Evolutionary conservation across 92 coral and sea anemone species (phyloP), one percentile per base, ranked within the genome.

Genomic region (Parazoanthus swiftii): DNA sequence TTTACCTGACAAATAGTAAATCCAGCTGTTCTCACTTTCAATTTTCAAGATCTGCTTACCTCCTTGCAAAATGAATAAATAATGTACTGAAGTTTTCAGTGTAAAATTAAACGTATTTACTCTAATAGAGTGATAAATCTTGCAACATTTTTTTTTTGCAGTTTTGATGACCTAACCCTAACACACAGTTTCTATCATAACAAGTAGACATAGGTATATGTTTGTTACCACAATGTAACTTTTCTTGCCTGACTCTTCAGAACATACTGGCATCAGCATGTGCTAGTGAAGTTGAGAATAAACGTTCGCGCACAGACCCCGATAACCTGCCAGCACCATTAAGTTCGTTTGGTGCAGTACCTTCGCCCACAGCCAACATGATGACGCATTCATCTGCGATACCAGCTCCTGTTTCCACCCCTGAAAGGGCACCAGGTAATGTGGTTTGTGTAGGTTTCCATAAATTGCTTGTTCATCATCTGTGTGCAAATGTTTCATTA

Each of bases 201-300:
- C 42, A 46, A 46, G 51, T 6, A 46, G 11, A 46, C 51, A 6
- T 4, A 63, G 2, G 0, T 63, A 20, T 3, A 3, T 18, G 2
- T 63, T 63, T 20, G 23, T 58, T 42, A 43, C 50, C 66, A 54
- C 16, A 16, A 54, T 20, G 0, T 54, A 26, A 23, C 8, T 14
- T 56, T 86, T 51, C 9, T 1, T 90, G 5, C 29, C 43, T 88
- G 21, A 29, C 29, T 76, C 86, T 88, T 39, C 80, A 97, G 99
- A 97, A 97, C 85, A 97, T 97, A 65, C 79, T 97, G 37, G 99
- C 99, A 37, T 97, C 99, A 26, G 99, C 99, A 5, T 97, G 99
- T 95, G 99, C 99, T 23, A 97, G 93, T 83, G 99, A 97, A 89
- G 98, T 94, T 16, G 98, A 93, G 85, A 91, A 93, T 73, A 92